Conservation (phyloP, 1,140 invertebrate species). For the Apocrypta bakeri region DNA sequence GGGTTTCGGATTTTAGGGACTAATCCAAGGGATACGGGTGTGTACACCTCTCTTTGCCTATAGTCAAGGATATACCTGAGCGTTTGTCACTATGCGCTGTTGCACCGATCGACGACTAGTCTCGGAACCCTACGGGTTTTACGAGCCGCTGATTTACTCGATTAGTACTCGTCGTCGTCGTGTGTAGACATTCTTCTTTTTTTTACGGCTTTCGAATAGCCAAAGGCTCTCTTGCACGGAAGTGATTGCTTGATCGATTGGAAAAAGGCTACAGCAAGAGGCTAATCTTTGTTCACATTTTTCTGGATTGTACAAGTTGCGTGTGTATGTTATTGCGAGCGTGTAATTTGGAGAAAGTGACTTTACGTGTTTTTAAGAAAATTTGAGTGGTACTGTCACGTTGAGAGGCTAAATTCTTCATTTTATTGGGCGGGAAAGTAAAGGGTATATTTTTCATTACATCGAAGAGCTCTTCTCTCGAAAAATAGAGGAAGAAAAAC, state of each 20-base stretch:
- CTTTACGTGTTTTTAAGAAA: constrained; percentile 17
- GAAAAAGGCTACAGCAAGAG: constrained; percentile 20
- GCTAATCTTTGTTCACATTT: constrained; percentile 9
- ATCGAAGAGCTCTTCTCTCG: not conserved
- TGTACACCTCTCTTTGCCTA: constrained; percentile 31
- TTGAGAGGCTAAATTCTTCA: not conserved
- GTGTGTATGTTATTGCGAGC: not conserved
- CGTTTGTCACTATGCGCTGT: constrained; percentile 59
- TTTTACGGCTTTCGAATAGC: constrained; percentile 9
- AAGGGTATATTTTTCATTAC: not conserved
- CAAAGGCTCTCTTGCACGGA: not conserved
- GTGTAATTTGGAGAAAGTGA: constrained; percentile 27
- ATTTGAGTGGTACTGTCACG: not conserved
- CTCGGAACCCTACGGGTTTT: constrained; percentile 29
- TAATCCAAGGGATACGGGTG: constrained; percentile 60
- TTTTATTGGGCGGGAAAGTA: not conserved
- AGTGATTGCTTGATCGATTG: constrained; percentile 27
- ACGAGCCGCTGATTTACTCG: constrained; percentile 41
- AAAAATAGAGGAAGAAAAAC: too few relatives aligned
- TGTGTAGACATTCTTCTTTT: not conserved
- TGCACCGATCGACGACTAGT: constrained; percentile 45
- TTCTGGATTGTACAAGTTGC: not conserved
- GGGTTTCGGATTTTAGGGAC: constrained; percentile 60
- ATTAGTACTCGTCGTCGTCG: constrained; percentile 30
- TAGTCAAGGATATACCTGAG: constrained; percentile 50